phyloP scores from a whole-genome alignment of 2,888 invertebrate genomes.

The Caenorhabditis angaria region DNA sequence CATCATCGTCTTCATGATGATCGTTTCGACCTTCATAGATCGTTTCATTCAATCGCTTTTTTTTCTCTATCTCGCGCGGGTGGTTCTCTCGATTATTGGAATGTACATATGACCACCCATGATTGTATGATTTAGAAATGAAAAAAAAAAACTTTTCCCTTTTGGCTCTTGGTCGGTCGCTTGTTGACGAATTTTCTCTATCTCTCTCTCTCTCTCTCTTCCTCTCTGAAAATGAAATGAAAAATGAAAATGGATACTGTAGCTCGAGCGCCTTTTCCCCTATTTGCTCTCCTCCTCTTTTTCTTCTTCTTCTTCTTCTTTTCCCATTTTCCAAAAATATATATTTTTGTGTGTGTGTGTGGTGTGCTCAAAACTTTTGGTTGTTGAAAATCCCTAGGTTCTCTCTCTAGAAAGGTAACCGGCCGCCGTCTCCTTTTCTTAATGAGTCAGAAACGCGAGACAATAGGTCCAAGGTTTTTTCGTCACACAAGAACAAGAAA shows the following conservation, averaged over 20 bases:
- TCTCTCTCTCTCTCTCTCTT: too few species aligned
- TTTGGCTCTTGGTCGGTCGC: background rate
- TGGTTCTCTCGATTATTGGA: background rate
- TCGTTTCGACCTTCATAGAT: constrained; percentile 45
- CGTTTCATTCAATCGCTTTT: constrained; percentile 6
- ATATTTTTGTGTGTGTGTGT: constrained; percentile 1
- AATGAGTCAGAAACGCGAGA: background rate
- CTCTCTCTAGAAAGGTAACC: too few species aligned
- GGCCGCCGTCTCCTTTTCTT: too few species aligned
- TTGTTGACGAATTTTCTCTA: constrained; percentile 1
- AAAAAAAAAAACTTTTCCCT: background rate
- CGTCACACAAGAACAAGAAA: background rate
- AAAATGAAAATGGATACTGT: too few species aligned
- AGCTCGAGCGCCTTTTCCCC: background rate
- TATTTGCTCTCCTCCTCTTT: constrained; percentile 4
- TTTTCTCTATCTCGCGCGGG: background rate
- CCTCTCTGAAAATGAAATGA: background rate
- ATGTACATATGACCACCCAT: background rate
- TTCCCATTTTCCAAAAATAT: background rate
- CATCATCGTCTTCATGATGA: constrained; percentile 32
- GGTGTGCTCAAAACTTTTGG: background rate
- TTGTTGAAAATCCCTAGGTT: background rate
- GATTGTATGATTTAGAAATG: too few species aligned
- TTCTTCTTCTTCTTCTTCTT: too few species aligned
- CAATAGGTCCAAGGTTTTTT: background rate